phyloP scores from a whole-genome alignment of 2,797 vertebrate species.

The Mallotus villosus region DNA sequence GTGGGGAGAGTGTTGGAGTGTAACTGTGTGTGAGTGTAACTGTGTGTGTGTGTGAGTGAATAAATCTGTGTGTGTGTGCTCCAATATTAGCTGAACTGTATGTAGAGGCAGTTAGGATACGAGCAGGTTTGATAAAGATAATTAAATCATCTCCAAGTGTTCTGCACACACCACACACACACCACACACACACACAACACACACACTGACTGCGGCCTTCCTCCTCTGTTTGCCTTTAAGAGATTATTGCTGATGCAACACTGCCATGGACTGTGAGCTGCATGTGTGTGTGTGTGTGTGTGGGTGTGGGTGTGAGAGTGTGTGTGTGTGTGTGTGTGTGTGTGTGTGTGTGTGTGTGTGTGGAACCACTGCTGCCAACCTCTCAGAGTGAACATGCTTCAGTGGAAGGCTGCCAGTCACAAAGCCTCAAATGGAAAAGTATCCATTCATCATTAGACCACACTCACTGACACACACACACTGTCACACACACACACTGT shows the following conservation, averaged over 20 bases:
- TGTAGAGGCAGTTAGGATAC: slow-evolving; percentile 54
- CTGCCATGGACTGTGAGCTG: slow-evolving; percentile 63
- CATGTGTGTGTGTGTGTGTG: not conserved
- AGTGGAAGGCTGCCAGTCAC: slow-evolving; percentile 66
- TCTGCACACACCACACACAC: slow-evolving; percentile 18
- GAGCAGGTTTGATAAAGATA: slow-evolving; percentile 54
- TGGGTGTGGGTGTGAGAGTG: slow-evolving; percentile 2
- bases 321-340: slow-evolving; percentile 41
- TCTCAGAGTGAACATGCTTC: slow-evolving; percentile 64
- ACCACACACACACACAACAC: slow-evolving; percentile 31
- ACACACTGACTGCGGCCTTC: no score
- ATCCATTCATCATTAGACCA: slow-evolving; percentile 58
- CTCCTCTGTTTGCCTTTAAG: slow-evolving; percentile 49
- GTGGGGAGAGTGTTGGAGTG: slow-evolving; percentile 24
- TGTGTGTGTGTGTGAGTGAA: slow-evolving; percentile 28
- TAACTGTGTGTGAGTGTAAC: not conserved
- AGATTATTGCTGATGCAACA: slow-evolving; percentile 72
- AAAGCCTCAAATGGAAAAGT: slow-evolving; percentile 59
- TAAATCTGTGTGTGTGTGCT: not conserved
- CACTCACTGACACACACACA: not conserved
- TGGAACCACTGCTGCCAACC: slow-evolving; percentile 65
- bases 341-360: not conserved
- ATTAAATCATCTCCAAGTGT: slow-evolving; percentile 61
- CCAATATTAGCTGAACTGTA: not conserved
- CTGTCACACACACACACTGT: no score